Evolutionary conservation across 1,140 invertebrate species (phyloP), one percentile per base, ranked within the genome.

Genomic region (Battus philenor): DNA sequence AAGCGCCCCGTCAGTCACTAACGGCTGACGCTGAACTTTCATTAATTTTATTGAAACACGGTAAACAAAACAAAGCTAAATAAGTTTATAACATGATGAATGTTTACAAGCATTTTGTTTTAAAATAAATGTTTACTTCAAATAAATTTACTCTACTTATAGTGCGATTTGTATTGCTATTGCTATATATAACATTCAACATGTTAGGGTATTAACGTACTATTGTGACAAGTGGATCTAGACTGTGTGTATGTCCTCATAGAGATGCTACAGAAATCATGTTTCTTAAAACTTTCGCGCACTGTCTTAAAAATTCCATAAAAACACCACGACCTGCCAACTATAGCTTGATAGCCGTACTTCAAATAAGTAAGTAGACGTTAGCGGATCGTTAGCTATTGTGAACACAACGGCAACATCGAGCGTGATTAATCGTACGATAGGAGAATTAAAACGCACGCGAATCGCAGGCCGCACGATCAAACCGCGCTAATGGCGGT

Each of bases 401-500:
- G n/a, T 29, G 1, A 13, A 10, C 8, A 10, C n/a, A 24, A n/a
- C 24, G 24, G 13, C 3, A 33, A 32, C 20, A 39, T 2, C 2
- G 36, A 2, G 2, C 8, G 29, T 27, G 38, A 41, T 29, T 27
- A 41, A 41, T 41, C 22, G 38, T 13, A 7, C 24, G 12, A 27
- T 27, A 41, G 38, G 22, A 27, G 16, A 41, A 41, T 41, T 41
- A 29, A 52, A 17, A 46, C 43, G 13, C 15, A 22, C 46, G 27
- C 36, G 36, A 45, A 45, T n/a, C n/a, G 18, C 46, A 31, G 22
- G 31, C 26, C 16, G 39, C 44, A 46, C 41, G 47, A 59, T 55
- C 43, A 47, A 51, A 54, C 13, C 33, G 26, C 38, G 30, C 47
- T 65, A 58, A 60, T 61, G 52, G 48, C 24, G 30, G 48, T 50